Evolutionary conservation across 30 jellyfish, hydroid and myxozoan species (phyloP), one percentile per base, ranked within the genome.

Genomic region (Mastigias papua): DNA sequence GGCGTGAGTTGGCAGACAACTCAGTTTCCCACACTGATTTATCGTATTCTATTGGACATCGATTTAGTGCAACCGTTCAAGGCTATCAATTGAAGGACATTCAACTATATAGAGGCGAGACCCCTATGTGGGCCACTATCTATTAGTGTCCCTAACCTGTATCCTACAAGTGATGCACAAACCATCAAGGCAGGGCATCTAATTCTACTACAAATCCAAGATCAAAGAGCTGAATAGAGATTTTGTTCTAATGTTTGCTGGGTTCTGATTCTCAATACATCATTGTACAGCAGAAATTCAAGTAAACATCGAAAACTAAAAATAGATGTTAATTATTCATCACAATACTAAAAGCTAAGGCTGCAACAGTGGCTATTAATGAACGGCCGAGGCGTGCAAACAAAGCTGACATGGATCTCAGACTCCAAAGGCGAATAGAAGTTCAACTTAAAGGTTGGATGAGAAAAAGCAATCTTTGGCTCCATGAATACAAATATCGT

Each of bases 11-110:
- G 83, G 83, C 83, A 72, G 83, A 72, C 83, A 42, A 15, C 26
- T 27, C 62, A 72, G 62, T 72, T 72, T 72, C 83, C 83, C 83
- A 72, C 83, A 72, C 83, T 72, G 83, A 72, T 50, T 72, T 72
- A 50, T 29, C 67, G 35, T 48, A 72, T 50, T 17, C 21, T 2
- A 28, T 63, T 63, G 34, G 37, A 6, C 22, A 63, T 63, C 32
- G 46, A 26, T 28, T 22, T 26, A 63, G 27, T 11, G 74, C 37
- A 63, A 28, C 46, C 19, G 27, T 25, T 63, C 74, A 63, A 7
- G 19, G 46, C 74, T 63, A 3, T 25, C 19, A 63, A 63, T 8
- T 37, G 46, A 63, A 26, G 32, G 37, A 21, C 21, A 7, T 63
- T 25, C 35, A 19, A 21, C 35, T 58, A 10, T 28, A 63, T 3